A percentile compares a stretch with the other conserved stretches of the same genome.
Evolutionary conservation across 2,113 vertebrate genomes (phyloP).

Genomic region (Leucopternis melanops): DNA sequence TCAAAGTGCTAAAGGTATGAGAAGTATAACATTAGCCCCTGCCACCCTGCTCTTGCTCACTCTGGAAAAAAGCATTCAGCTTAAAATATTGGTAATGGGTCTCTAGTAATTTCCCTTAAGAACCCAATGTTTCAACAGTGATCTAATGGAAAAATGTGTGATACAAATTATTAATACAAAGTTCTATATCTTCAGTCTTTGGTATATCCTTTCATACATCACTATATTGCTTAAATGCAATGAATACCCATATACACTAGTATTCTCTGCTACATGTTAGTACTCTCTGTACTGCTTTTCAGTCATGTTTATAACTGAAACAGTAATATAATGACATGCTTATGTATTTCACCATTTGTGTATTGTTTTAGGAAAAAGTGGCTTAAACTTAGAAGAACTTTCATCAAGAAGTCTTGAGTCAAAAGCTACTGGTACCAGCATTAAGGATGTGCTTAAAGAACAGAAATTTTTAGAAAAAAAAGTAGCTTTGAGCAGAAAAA

Average conservation of each 20-base stretch:
- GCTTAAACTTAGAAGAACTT: conserved; percentile 58
- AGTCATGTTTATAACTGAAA: neutral
- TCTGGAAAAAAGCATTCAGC: neutral
- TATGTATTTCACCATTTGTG: neutral
- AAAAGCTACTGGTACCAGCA: conserved; percentile 72
- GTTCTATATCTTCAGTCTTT: neutral
- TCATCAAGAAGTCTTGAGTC: conserved; percentile 55
- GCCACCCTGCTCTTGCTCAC: accelerated
- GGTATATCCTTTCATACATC: neutral
- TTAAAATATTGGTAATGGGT: neutral
- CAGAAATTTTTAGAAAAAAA: conserved; percentile 96
- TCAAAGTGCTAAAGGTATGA: conserved; percentile 58
- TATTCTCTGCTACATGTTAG: neutral
- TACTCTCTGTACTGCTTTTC: neutral
- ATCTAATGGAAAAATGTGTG: neutral
- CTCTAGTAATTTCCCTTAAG: neutral
- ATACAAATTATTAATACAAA: neutral
- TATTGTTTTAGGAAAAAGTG: conserved; percentile 65
- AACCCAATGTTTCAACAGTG: neutral
- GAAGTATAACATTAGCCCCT: neutral
- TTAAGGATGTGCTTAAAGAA: conserved; percentile 94
- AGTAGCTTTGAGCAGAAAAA: conserved; percentile 91
- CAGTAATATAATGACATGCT: neutral
- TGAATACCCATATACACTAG: neutral
- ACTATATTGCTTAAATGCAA: neutral